Base-by-base conservation (phyloP, 2,113 vertebrate genomes). In the Anseranas semipalmata region DNA sequence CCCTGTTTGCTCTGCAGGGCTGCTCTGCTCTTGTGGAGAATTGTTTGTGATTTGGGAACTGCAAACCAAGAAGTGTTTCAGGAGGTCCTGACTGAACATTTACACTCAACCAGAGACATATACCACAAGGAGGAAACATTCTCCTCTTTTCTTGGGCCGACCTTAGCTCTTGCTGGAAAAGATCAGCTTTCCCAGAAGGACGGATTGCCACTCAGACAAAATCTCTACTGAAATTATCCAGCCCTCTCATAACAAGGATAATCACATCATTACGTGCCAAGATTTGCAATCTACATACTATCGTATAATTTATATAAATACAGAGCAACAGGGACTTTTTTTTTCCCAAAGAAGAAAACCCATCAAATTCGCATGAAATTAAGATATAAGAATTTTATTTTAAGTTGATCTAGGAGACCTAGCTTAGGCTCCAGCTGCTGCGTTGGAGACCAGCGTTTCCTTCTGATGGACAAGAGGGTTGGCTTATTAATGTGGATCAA, bases 81-180 rank as follows among this genome's bases (percentile, higher is more conserved):
- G 59, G 68, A 73, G 41, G 25, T 59, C 32, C 63, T 70, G 17
- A 53, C 25, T 10, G 48, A 91, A 53, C 43, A 19, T 37, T 85
- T 79, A 18, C 52, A 45, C 71, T 46, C 55, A 45, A 20, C 28
- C 53, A 35, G 48, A 62, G 63, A 71, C 35, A 71, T 32, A 45
- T 15, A 60, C 11, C 28, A 70, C 41, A 70, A 90, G 52, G 72
- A 91, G 65, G 33, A 78, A 81, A 39, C 12, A 12, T 43, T 76
- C 37, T 37, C 8, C 52, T 66, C 53, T 90, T 89, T 95, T 78
- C 55, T 74, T 88, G 70, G 82, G 41, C 32, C 94, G 43, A 32
- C 65, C 30, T 52, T 89, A 71, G 19, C 20, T 88, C 68, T 95
- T 96, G 50, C 91, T 92, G 95, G 89, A 92, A 95, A 85, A 89